Evolutionary conservation across 2,888 invertebrate species (phyloP), one percentile per base, ranked within the genome.

Genomic region (Gandaritis pyraliata): DNA sequence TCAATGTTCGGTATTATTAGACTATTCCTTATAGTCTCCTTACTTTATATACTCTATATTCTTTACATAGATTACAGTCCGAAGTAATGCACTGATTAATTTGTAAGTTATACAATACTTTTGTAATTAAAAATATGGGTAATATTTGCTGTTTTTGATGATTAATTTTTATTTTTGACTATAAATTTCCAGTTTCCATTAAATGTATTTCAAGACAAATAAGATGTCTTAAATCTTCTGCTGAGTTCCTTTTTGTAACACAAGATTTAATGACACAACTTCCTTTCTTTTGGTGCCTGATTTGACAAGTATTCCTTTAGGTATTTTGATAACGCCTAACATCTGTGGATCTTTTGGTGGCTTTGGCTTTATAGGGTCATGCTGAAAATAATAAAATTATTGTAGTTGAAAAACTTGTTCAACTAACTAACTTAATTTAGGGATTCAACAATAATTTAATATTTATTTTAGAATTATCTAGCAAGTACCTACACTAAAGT

Each of bases 1-100:
- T 93, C 87, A 91, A 89, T 77, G 74, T 93, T 82, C 82, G 90
- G 76, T 93, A 93, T 90, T 93, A 93, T 89, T 93, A 92, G 93
- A 74, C 65, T 87, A 53, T 70, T 82, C 33, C 78, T 93, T 15
- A 68, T 87, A 39, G 71, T 86, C 54, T 85, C 89, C 58, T 75
- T 92, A 61, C 29, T 88, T 30, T 93, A 92, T 73, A 84, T 90
- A 43, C 71, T 93, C 61, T 92, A 93, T 73, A 88, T 92, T 78
- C 81, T 92, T 58, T 91, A 88, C 72, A 77, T 81, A 55, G 90
- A 91, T 74, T 88, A 85, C 70, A 85, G 80, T 64, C 86, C 88
- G 65, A 87, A 86, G 73, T 77, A 81, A 72, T 68, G 71, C 43
- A 68, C 64, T 65, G 65, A 63, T 69, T 70, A 64, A 38, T 43